A percentile compares a stretch with the other conserved stretches of the same genome.
Evolutionary conservation across 2,888 invertebrate species (phyloP).

Genomic region (Plusia festucae): DNA sequence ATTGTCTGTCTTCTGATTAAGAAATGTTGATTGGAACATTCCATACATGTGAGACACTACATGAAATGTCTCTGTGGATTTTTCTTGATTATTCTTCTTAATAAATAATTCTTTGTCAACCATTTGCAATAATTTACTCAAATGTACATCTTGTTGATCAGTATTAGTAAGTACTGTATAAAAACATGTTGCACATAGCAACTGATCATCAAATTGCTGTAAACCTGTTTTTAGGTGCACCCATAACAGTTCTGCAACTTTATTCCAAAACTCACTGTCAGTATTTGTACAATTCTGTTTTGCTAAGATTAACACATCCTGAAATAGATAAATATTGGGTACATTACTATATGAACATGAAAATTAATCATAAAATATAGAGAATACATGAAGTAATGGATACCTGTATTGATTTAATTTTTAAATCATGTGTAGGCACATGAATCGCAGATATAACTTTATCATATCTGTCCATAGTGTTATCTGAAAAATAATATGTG

Average conservation of each 20-base stretch:
- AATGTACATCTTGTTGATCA: slow-evolving; percentile 66
- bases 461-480: slow-evolving; percentile 65
- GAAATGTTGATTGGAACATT: slow-evolving; percentile 80
- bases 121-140: slow-evolving; percentile 63
- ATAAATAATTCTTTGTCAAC: slow-evolving; percentile 62
- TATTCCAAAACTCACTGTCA: slow-evolving; percentile 60
- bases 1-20: slow-evolving; percentile 56
- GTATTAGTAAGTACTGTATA: slow-evolving; percentile 71
- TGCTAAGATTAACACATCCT: slow-evolving; percentile 71
- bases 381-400: slow-evolving; percentile 12
- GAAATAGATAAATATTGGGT: slow-evolving; percentile 53
- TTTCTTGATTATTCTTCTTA: slow-evolving; percentile 42
- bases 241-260: slow-evolving; percentile 71
- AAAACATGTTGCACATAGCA: slow-evolving; percentile 82
- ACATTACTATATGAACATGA: background rate
- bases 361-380: background rate
- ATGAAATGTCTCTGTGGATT: slow-evolving; percentile 58
- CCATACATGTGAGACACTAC: slow-evolving; percentile 82
- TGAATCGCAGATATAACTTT: slow-evolving; percentile 57
- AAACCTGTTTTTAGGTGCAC: slow-evolving; percentile 71
- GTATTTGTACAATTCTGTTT: slow-evolving; percentile 56
- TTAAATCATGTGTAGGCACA: slow-evolving; percentile 62
- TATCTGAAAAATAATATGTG: slow-evolving; percentile 45
- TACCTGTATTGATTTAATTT: slow-evolving; percentile 73
- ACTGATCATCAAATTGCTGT: slow-evolving; percentile 78